phyloP scores from a whole-genome alignment of 2,113 vertebrate species.

The Rhabdornis inornatus region DNA sequence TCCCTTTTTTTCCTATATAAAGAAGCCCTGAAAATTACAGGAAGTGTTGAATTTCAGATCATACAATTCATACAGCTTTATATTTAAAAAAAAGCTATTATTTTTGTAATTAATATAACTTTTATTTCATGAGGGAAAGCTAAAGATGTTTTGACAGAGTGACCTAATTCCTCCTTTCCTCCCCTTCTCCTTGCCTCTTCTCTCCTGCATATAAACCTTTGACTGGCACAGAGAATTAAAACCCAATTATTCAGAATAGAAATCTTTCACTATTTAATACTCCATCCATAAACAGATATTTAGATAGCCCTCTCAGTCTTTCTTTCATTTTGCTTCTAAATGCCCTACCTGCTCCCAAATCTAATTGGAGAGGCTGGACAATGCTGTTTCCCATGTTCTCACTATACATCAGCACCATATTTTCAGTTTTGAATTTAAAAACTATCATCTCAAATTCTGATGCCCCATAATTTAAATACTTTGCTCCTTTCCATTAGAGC shows the following conservation, averaged over 20 bases:
- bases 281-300: background rate
- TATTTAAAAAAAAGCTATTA: background rate
- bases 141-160: slow-evolving; percentile 11
- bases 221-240: background rate
- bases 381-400: background rate
- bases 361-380: background rate
- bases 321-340: background rate
- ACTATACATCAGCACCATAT: background rate
- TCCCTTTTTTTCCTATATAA: background rate
- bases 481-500: background rate
- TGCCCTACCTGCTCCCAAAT: background rate
- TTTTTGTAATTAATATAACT: background rate
- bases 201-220: background rate
- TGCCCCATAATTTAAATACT: background rate
- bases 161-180: slow-evolving; percentile 7
- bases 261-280: background rate
- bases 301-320: background rate
- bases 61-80: background rate
- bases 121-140: background rate
- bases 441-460: background rate
- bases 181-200: background rate
- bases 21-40: background rate
- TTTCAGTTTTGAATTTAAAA: background rate
- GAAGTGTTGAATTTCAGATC: background rate
- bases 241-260: background rate